A percentile compares a stretch with the other conserved stretches of the same genome.
These are phyloP conservation scores for Pelecanoides urinatrix DNA, from an alignment of 2,113 vertebrate species.

Conservation along the genomic window DNA sequence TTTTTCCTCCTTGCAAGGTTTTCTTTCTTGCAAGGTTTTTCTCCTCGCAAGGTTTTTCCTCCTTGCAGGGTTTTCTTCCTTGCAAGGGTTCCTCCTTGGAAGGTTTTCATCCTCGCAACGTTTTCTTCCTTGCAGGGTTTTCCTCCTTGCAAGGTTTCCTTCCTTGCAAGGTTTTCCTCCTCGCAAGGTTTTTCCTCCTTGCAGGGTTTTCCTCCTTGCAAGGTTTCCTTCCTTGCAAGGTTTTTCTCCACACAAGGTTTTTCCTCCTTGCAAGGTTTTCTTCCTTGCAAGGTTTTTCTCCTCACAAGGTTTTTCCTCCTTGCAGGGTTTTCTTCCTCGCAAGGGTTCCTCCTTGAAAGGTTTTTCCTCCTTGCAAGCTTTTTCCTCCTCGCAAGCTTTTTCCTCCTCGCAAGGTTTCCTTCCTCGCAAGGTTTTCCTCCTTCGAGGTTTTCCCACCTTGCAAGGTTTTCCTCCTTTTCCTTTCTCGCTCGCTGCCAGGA, in stretches of 20 bases:
- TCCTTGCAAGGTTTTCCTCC: not conserved
- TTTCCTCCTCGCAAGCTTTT: accelerated
- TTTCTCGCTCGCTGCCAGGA: not conserved
- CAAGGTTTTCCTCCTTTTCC: not conserved
- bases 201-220: not conserved
- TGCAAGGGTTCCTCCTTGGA: not conserved
- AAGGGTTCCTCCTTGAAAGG: not conserved
- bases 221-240: not conserved
- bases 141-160: accelerated
- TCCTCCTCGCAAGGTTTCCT: not conserved
- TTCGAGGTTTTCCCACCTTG: accelerated
- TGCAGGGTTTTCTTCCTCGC: not conserved
- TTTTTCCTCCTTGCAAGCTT: not conserved
- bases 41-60: not conserved
- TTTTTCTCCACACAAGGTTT: not conserved
- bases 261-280: not conserved
- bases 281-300: accelerated
- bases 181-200: not conserved
- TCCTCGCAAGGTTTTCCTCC: not conserved
- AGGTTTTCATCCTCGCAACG: not conserved
- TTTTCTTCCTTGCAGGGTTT: not conserved
- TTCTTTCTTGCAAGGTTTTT: accelerated
- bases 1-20: not conserved
- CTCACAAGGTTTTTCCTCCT: not conserved
- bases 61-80: not conserved